Evolutionary conservation across 2,113 vertebrate genomes (phyloP).

Genomic region (Halcyon malimbica): DNA sequence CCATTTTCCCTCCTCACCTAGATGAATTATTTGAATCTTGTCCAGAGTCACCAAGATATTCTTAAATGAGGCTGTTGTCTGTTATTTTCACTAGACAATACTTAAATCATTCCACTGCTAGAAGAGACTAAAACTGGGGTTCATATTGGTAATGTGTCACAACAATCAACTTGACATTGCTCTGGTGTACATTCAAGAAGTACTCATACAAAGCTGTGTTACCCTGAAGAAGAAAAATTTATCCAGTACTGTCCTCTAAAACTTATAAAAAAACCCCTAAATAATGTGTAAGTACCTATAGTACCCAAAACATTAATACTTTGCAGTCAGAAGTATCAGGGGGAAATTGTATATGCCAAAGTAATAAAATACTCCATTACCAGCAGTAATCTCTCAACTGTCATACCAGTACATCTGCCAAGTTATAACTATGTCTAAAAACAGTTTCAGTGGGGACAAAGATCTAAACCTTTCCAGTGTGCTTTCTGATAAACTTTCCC

Average conservation of each 20-base stretch:
- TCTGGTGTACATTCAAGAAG: not conserved
- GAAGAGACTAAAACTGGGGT: not conserved
- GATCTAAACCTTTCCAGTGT: not conserved
- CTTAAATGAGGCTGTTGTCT: not conserved
- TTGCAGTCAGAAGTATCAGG: not conserved
- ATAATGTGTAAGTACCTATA: not conserved
- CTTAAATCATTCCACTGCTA: not conserved
- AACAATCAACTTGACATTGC: not conserved
- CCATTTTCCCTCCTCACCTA: not conserved
- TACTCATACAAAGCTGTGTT: not conserved
- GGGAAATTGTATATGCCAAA: not conserved
- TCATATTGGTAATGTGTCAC: not conserved
- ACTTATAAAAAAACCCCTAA: not conserved
- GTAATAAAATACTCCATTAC: not conserved
- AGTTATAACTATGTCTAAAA: constrained; percentile 1
- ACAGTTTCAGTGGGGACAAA: not conserved
- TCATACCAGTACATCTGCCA: not conserved
- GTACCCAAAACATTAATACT: constrained; percentile 14
- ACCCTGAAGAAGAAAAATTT: constrained; percentile 1
- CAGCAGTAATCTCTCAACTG: not conserved
- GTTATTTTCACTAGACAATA: not conserved
- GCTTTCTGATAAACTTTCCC: constrained; percentile 26
- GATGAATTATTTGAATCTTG: not conserved
- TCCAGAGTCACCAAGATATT: not conserved
- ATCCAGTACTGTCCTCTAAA: not conserved